Evolutionary conservation across 1,140 invertebrate genomes (phyloP).

Genomic region (Nephila pilipes): DNA sequence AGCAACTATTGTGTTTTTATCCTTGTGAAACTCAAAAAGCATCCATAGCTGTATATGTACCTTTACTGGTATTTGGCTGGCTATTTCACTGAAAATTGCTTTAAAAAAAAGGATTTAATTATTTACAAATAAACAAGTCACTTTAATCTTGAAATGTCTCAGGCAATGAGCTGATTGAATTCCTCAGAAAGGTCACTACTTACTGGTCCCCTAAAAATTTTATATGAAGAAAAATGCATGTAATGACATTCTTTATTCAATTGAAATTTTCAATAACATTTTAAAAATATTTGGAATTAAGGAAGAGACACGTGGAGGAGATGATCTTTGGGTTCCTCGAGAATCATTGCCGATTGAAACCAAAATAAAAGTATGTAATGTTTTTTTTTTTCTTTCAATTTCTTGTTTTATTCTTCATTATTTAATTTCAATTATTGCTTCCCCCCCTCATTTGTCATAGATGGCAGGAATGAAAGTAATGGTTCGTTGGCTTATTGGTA

Average conservation of each 20-base stretch:
- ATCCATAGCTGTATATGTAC: too few relatives aligned
- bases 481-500: slow-evolving; percentile 95
- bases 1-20: too few relatives aligned
- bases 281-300: slow-evolving; percentile 49
- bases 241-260: not conserved
- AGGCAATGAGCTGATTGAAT: too few relatives aligned
- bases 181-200: too few relatives aligned
- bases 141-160: too few relatives aligned
- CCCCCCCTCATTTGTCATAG: slow-evolving; percentile 78
- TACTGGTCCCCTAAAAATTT: too few relatives aligned
- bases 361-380: slow-evolving; percentile 86
- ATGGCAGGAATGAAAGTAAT: slow-evolving; percentile 96
- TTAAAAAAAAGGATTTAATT: too few relatives aligned
- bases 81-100: too few relatives aligned
- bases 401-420: not conserved
- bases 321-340: slow-evolving; percentile 92
- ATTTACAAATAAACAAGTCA: too few relatives aligned
- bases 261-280: not conserved
- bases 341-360: slow-evolving; percentile 94
- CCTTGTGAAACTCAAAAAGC: too few relatives aligned
- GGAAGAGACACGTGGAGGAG: slow-evolving; percentile 80
- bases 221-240: too few relatives aligned
- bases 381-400: not conserved
- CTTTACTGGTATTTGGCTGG: too few relatives aligned
- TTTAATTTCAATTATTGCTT: not conserved